phyloP scores from a whole-genome alignment of 2,113 vertebrate genomes.

The Laterallus jamaicensis region DNA sequence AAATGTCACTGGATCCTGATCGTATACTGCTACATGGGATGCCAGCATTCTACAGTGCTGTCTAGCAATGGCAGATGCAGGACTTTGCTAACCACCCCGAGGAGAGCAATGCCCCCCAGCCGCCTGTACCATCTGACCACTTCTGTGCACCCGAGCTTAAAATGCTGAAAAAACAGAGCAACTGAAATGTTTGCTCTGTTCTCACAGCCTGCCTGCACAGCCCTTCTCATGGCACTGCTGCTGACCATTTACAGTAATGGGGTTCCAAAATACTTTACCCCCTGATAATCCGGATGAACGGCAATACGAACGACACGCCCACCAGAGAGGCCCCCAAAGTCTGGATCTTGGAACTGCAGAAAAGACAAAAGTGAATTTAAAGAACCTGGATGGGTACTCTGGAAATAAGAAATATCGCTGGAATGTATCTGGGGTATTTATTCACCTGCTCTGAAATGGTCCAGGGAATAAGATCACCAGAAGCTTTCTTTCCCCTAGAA shows the following conservation, averaged over 20 bases:
- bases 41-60: neutral
- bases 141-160: neutral
- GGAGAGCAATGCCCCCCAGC: neutral
- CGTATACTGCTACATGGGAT: accelerated
- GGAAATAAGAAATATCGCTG: neutral
- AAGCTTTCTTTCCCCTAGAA: slow-evolving; percentile 94
- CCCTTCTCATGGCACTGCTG: neutral
- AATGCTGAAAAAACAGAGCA: neutral
- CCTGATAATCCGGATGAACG: slow-evolving; percentile 96
- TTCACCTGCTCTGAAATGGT: slow-evolving; percentile 95
- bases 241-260: neutral
- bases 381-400: neutral
- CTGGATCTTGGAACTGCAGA: slow-evolving; percentile 92
- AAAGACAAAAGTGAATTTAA: neutral
- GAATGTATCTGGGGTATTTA: accelerated
- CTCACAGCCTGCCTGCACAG: neutral
- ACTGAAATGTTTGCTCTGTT: neutral
- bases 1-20: neutral
- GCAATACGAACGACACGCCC: slow-evolving; percentile 93
- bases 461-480: slow-evolving; percentile 97
- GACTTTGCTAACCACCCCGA: neutral
- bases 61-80: accelerated
- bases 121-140: neutral
- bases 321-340: slow-evolving; percentile 91
- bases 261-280: slow-evolving; percentile 75